Percentiles rank a stretch among this genome's conserved stretches.
Conservation (phyloP, 2,797 vertebrate species). For the Eurystomus glaucurus region DNA sequence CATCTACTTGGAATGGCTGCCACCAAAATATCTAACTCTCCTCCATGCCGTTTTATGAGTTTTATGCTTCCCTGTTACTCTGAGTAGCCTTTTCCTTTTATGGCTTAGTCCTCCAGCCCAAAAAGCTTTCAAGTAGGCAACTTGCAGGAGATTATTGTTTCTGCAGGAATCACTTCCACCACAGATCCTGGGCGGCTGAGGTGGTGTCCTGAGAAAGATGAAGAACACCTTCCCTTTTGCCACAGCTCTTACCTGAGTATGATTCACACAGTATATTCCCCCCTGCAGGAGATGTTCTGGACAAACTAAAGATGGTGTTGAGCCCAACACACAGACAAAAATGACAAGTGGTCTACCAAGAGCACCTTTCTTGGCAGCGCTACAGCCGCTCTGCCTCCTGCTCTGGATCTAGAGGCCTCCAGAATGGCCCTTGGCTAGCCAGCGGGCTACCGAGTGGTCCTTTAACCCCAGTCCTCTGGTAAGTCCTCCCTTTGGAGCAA, state of each 20-base stretch:
- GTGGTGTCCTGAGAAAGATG: neutral
- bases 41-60: neutral
- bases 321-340: neutral
- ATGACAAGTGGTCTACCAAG: rapidly evolving
- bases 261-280: neutral
- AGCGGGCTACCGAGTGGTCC: neutral
- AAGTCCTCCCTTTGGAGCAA: neutral
- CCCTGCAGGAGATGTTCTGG: neutral
- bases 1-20: neutral
- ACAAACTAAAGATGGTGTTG: neutral
- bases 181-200: neutral
- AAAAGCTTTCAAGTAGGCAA: neutral
- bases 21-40: neutral
- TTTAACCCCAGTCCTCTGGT: neutral
- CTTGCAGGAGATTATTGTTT: neutral
- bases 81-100: neutral
- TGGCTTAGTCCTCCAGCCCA: neutral
- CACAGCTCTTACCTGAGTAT: neutral
- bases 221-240: neutral
- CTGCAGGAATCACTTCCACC: neutral
- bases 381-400: neutral
- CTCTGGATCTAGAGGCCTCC: neutral
- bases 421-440: neutral
- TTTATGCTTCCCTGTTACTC: neutral
- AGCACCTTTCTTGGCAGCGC: rapidly evolving